A percentile compares a stretch with the other conserved stretches of the same genome.
Evolutionary conservation across 2,888 invertebrate genomes (phyloP).

Genomic region (Xestia rhomboidea): DNA sequence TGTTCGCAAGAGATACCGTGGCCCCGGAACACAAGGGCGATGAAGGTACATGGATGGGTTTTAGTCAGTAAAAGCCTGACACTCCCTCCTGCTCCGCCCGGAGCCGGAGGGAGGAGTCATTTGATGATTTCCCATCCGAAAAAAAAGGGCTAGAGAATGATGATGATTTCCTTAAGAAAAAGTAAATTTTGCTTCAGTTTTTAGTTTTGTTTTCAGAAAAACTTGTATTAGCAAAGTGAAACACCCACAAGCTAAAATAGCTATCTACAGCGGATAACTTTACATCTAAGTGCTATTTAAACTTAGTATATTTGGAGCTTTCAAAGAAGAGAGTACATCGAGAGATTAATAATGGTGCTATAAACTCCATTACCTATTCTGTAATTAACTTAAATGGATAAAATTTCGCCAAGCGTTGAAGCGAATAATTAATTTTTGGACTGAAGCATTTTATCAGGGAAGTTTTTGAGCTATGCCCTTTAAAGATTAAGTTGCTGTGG

Average conservation of each 20-base stretch:
- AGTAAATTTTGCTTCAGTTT: not conserved
- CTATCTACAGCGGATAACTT: constrained; percentile 18
- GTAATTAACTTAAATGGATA: constrained; percentile 87
- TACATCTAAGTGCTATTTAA: constrained; percentile 52
- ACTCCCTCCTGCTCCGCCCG: no score
- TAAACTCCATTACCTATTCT: constrained; percentile 84
- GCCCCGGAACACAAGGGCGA: no score
- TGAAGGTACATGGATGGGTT: no score
- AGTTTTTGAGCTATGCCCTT: constrained; percentile 66
- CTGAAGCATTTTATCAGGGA: constrained; percentile 69
- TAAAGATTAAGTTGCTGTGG: constrained; percentile 45
- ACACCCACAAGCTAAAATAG: not conserved
- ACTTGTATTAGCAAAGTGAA: not conserved
- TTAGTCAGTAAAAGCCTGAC: no score
- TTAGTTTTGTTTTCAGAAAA: not conserved
- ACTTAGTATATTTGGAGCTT: constrained; percentile 72
- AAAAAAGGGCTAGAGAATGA: no score
- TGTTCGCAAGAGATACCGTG: no score
- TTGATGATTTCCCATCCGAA: no score
- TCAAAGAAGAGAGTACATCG: constrained; percentile 74
- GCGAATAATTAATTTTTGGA: constrained; percentile 81
- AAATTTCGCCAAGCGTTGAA: constrained; percentile 81
- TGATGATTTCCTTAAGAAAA: not conserved
- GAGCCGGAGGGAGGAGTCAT: no score
- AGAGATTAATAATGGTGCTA: constrained; percentile 84